Evolutionary conservation across 2,888 invertebrate genomes (phyloP), one percentile per base, ranked within the genome.

Genomic region (Sesia bembeciformis): DNA sequence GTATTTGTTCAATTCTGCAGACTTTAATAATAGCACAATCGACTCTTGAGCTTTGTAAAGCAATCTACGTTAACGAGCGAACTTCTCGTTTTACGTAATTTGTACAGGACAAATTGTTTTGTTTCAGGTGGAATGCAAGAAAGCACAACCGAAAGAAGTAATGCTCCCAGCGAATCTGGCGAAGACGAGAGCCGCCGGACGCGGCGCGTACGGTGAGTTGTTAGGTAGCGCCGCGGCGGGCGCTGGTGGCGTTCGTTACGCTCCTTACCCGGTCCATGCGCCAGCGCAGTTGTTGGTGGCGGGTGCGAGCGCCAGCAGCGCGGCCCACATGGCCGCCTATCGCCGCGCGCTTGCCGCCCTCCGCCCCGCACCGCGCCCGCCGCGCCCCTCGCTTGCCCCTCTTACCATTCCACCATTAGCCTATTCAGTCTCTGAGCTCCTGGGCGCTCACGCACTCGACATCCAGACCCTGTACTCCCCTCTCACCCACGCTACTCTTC

Each of bases 101-200:
- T n/a, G 5, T 8, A n/a, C n/a, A 52, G 0, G n/a, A 52, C 3
- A 40, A 40, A 38, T 7, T 54, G 51, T 51, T 50, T 84, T 81
- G 78, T 87, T 87, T 49, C 92, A 99, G 98, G 98, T 99, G 91
- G 99, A 99, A 92, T 98, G 98, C 93, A 99, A 99, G 94, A 99
- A 99, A 91, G 99, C 99, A 80, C 99, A 99, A 91, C 99, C 99
- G 64, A 99, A 99, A 92, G 99, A 99, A 93, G 99, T 99, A 76
- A 99, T 99, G 99, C 94, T 99, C 81, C 99, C 99, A 76, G 96
- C 97, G 72, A 97, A 97, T 90, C 91, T 97, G 91, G 97, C 97
- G 78, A 97, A 97, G 93, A 97, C 97, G 90, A 94, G 97, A 86
- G 97, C 97, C 84, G 96, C 97, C 76, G 96, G 96, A 74, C 95